Conservation (phyloP, 2,888 invertebrate species). For the Apoda limacodes region DNA sequence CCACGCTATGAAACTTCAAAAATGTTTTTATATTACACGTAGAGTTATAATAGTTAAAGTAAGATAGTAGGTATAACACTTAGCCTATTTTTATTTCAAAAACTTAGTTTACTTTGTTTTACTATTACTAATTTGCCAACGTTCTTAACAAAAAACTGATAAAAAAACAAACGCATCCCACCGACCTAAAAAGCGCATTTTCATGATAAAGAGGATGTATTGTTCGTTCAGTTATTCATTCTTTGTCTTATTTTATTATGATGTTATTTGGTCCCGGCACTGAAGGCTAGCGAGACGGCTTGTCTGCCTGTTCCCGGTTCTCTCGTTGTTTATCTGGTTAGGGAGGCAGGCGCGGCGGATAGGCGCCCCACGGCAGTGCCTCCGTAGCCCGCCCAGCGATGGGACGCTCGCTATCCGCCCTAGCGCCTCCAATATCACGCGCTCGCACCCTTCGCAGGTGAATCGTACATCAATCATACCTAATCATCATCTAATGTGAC, state of each 20-base stretch:
- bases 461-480: conserved; percentile 29
- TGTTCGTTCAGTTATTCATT: conserved; percentile 34
- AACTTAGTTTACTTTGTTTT: too few relatives aligned
- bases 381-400: conserved; percentile 47
- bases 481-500: conserved; percentile 33
- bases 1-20: too few relatives aligned
- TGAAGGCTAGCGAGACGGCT: conserved; percentile 64
- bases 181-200: too few relatives aligned
- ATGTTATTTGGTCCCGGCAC: conserved; percentile 45
- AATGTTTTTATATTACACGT: too few relatives aligned
- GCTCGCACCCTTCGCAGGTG: conserved; percentile 39
- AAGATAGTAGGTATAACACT: too few relatives aligned
- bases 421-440: conserved; percentile 31
- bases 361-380: conserved; percentile 34
- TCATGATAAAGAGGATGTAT: too few relatives aligned
- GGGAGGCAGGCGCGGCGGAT: conserved; percentile 49
- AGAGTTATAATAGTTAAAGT: too few relatives aligned
- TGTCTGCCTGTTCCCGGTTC: conserved; percentile 63
- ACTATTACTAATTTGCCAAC: too few relatives aligned
- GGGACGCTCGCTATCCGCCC: conserved; percentile 48
- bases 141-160: too few relatives aligned
- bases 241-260: conserved; percentile 61
- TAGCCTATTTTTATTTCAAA: too few relatives aligned
- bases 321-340: conserved; percentile 64
- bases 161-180: too few relatives aligned